Evolutionary conservation across 2,888 invertebrate genomes (phyloP), one percentile per base, ranked within the genome.

Genomic region (Spodoptera exigua): DNA sequence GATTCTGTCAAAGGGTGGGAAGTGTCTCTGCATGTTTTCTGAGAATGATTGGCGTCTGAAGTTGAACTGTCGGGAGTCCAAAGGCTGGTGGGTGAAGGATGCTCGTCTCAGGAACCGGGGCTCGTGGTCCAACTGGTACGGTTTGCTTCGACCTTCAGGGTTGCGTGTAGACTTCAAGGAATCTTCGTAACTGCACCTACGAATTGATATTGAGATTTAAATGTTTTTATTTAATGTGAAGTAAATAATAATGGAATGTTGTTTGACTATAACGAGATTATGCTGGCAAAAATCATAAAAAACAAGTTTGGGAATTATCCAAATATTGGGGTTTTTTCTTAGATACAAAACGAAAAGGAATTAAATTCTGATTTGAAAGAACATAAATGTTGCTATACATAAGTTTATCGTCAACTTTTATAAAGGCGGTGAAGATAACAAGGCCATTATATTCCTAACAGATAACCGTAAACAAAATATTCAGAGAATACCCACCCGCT

Each of bases 111-210:
- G 74, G 62, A 89, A 89, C n/a, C 88, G 83, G 0, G 84, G 82
- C 3, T 91, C 91, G 1, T 60, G 55, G 1, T 87, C 87, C 1
- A 79, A 74, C 0, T 80, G 85, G 56, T 86, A 89, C 0, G 83
- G 74, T 49, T 91, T 90, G 1, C 74, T 46, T 5, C 70, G 74
- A 11, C 62, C 78, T 34, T 89, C 91, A 74, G 86, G 92, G 64
- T 86, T 95, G 91, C 83, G 95, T 86, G 80, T 96, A 0, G 96
- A 96, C 84, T 97, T 97, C 39, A 97, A 89, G 0, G 97, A 97
- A 82, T 97, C 97, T 89, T 97, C 97, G 85, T 97, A 97, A 81
- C 97, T 97, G 88, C 96, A 96, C 79, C 95, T 96, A 88, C 55
- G 85, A 85, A 52, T 58, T 65, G 36, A 52, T 62, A 55, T 45